These are phyloP conservation scores for Caenorhabditis parvicauda DNA, from an alignment of 2,888 invertebrate species.

Conservation along the genomic window DNA sequence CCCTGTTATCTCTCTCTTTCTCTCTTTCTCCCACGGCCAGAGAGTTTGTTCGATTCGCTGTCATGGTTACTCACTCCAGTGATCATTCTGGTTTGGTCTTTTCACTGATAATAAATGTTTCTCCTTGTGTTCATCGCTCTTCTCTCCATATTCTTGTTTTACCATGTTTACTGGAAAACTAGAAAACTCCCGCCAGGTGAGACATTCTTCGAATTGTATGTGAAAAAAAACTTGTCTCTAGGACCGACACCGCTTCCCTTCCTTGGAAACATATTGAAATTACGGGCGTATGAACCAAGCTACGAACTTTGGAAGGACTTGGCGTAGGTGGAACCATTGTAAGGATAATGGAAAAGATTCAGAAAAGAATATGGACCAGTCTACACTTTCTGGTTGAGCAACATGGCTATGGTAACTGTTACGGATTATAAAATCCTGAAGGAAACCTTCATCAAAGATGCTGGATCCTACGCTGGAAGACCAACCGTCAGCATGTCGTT, in stretches of 20 bases:
- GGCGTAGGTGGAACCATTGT: constrained; percentile 3
- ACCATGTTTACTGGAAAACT: constrained; percentile 20
- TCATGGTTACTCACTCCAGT: too few relatives aligned
- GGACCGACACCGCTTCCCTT: constrained; percentile 23
- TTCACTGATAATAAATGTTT: too few relatives aligned
- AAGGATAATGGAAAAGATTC: neutral
- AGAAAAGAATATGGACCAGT: constrained; percentile 24
- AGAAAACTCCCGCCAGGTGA: constrained; percentile 23
- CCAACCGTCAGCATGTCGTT: too few relatives aligned
- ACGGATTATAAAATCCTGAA: constrained; percentile 23
- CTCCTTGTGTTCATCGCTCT: constrained; percentile 8
- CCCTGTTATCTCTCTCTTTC: too few relatives aligned
- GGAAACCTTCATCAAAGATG: constrained; percentile 22
- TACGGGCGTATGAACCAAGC: constrained; percentile 17
- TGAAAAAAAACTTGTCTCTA: too few relatives aligned
- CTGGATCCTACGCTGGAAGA: constrained; percentile 17
- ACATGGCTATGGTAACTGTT: constrained; percentile 18
- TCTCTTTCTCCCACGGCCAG: too few relatives aligned
- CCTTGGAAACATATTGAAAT: constrained; percentile 21
- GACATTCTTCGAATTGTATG: neutral
- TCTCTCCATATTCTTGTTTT: constrained; percentile 8
- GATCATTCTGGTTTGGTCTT: too few relatives aligned
- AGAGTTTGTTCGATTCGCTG: too few relatives aligned
- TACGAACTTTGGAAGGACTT: constrained; percentile 20
- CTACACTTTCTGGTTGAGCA: constrained; percentile 25